Conservation (phyloP, 2,888 invertebrate species). For the Lepidocyrtoides sp. region DNA sequence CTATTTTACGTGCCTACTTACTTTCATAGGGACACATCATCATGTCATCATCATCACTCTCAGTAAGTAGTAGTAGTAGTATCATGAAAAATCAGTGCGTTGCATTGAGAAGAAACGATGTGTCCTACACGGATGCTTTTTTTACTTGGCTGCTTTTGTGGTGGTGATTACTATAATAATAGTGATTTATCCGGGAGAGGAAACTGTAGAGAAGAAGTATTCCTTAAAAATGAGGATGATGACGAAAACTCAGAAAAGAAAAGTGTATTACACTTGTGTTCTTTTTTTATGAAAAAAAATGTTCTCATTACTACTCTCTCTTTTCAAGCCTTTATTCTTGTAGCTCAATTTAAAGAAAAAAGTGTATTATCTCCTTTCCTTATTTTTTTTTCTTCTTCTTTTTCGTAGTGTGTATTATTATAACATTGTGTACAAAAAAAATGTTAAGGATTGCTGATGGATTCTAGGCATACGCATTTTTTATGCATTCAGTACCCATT, state of each 20-base stretch:
- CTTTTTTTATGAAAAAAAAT: not conserved
- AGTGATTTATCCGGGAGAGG: slow-evolving; percentile 20
- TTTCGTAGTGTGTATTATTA: not conserved
- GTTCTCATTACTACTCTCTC: slow-evolving; percentile 38
- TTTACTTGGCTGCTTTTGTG: slow-evolving; percentile 13
- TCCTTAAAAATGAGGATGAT: not conserved
- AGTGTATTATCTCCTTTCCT: not conserved
- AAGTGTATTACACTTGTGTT: not conserved
- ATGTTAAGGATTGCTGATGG: not conserved
- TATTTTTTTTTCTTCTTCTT: not conserved
- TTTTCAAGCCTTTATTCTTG: not conserved
- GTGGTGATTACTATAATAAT: slow-evolving; percentile 48
- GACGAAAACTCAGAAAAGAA: slow-evolving; percentile 19
- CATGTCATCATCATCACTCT: slow-evolving; percentile 7
- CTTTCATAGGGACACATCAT: slow-evolving; percentile 11
- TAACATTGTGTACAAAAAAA: not conserved
- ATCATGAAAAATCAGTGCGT: slow-evolving; percentile 11
- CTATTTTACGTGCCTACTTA: not conserved
- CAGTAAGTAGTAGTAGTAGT: not conserved
- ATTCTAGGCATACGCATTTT: not conserved
- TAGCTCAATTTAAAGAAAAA: slow-evolving; percentile 1
- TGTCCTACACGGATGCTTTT: not conserved
- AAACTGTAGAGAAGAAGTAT: not conserved
- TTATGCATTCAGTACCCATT: no score
- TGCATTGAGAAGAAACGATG: not conserved